Evolutionary conservation across 2,797 vertebrate genomes (phyloP).

Genomic region (Gadopsis marmoratus): DNA sequence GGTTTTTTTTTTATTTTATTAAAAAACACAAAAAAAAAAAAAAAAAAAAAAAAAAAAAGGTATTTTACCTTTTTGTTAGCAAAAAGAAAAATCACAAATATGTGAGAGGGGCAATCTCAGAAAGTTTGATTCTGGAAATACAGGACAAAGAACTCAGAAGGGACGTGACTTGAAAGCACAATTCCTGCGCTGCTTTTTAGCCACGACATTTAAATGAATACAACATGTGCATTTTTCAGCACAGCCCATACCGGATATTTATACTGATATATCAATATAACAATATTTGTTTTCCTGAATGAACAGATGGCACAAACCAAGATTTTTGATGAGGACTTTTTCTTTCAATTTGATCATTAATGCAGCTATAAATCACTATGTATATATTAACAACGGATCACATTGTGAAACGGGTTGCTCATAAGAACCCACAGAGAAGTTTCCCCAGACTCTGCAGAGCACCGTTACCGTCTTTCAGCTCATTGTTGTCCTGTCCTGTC

Average conservation of each 20-base stretch:
- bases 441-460: background rate
- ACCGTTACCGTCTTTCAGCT: background rate
- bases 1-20: too few relatives aligned
- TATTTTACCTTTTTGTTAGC: background rate
- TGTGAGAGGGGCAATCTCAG: background rate
- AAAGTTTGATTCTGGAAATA: slow-evolving; percentile 28
- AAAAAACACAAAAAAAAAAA: too few relatives aligned
- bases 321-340: too few relatives aligned
- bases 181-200: slow-evolving; percentile 19
- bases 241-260: background rate
- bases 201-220: slow-evolving; percentile 3
- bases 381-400: background rate
- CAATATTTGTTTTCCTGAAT: too few relatives aligned
- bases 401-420: background rate
- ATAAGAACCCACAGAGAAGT: background rate
- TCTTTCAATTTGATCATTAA: background rate
- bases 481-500: background rate
- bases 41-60: too few relatives aligned
- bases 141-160: slow-evolving; percentile 36
- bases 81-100: background rate
- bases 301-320: background rate
- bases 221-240: background rate
- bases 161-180: background rate
- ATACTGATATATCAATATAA: background rate
- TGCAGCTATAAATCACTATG: background rate